phyloP scores from a whole-genome alignment of 2,113 vertebrate species.

The Hemiscyllium ocellatum region DNA sequence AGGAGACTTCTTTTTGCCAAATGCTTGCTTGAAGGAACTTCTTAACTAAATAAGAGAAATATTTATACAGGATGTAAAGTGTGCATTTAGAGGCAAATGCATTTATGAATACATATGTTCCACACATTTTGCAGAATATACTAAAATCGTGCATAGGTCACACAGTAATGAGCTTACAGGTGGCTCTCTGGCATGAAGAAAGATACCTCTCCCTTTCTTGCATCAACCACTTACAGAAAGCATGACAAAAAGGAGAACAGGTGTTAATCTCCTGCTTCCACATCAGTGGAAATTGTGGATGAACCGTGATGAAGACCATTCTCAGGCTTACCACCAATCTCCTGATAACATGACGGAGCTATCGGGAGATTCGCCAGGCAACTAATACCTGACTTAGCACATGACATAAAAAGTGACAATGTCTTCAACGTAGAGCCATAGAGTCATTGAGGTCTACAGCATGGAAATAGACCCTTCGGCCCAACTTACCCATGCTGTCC shows the following conservation, averaged over 20 bases:
- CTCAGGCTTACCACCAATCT: neutral
- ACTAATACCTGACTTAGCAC: neutral
- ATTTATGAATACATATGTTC: neutral
- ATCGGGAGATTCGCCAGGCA: neutral
- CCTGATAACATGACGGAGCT: neutral
- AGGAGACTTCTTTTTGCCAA: slow-evolving; percentile 96
- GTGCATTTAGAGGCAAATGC: neutral
- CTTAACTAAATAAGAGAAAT: slow-evolving; percentile 65
- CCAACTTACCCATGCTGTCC: too few relatives aligned
- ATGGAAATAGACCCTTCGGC: too few relatives aligned
- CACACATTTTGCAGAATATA: too few relatives aligned
- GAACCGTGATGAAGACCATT: neutral
- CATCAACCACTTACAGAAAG: neutral
- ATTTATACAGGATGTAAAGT: neutral
- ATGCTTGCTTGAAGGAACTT: slow-evolving; percentile 98
- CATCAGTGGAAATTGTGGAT: neutral
- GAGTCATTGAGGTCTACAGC: too few relatives aligned
- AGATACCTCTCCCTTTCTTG: neutral
- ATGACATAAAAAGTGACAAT: neutral
- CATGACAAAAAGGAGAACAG: neutral
- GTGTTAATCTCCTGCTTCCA: neutral
- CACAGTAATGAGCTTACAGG: neutral
- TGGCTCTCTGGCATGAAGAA: neutral
- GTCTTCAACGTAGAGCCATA: neutral
- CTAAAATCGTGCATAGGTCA: neutral